Evolutionary conservation across 2,797 vertebrate genomes (phyloP).

Genomic region (Anomalospiza imberbis): DNA sequence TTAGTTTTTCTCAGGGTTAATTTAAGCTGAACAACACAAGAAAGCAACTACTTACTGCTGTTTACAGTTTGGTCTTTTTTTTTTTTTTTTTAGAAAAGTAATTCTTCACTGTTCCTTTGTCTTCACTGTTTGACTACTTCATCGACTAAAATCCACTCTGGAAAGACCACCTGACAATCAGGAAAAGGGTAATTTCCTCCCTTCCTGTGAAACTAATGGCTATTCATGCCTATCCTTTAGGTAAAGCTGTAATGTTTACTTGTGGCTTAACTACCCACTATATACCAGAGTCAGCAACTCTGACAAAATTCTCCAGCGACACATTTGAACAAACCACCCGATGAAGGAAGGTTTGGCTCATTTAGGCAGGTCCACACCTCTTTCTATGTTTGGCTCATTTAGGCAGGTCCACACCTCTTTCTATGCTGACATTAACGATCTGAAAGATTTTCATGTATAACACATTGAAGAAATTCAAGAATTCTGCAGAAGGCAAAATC

Average conservation of each 20-base stretch:
- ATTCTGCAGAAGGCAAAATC: not conserved
- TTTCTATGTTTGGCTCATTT: not conserved
- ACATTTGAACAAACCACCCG: not conserved
- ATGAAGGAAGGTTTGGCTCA: not conserved
- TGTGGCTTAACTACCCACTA: conserved; percentile 21
- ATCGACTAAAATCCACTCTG: conserved; percentile 10
- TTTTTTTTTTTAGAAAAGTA: not conserved
- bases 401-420: not conserved
- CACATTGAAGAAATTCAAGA: not conserved
- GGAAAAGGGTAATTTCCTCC: conserved; percentile 62
- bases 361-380: not conserved
- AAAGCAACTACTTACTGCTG: conserved; percentile 1
- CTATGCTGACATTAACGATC: not conserved
- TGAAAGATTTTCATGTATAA: not conserved
- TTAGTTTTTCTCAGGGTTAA: not conserved
- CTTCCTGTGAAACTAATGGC: conserved; percentile 51
- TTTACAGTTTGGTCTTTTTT: not conserved
- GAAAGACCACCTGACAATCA: conserved; percentile 5
- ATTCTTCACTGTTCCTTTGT: not conserved
- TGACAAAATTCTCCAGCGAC: conserved; percentile 37
- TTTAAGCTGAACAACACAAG: not conserved
- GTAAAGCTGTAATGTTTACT: conserved; percentile 48
- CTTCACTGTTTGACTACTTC: not conserved
- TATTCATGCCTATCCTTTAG: conserved; percentile 31
- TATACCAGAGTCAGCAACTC: conserved; percentile 1